Evolutionary conservation across 2,797 vertebrate genomes (phyloP).

Genomic region (Margarornis squamiger): DNA sequence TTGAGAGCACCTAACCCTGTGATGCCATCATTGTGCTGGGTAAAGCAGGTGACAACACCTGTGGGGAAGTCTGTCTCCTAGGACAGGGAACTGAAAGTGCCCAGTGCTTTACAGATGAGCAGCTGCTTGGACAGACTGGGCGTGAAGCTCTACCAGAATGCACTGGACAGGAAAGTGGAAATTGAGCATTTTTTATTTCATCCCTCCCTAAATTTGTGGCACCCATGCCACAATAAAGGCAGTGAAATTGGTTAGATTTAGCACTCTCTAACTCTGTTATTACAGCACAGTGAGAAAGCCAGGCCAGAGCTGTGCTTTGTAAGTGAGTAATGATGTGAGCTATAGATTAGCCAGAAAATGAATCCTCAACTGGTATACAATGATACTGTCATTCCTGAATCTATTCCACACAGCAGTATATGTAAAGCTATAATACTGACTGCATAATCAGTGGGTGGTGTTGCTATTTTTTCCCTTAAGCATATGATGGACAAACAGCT

Average conservation of each 20-base stretch:
- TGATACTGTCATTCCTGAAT: background rate
- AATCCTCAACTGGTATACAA: background rate
- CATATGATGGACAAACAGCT: conserved; percentile 34
- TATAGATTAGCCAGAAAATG: conserved; percentile 22
- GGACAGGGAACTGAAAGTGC: background rate
- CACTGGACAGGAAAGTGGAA: background rate
- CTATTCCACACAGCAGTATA: background rate
- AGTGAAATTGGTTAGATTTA: background rate
- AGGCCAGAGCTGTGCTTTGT: conserved; percentile 9
- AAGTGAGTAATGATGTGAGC: background rate
- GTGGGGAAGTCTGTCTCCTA: background rate
- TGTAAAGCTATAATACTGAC: conserved; percentile 10
- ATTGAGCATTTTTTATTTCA: background rate
- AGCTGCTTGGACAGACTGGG: background rate
- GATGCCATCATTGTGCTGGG: fast-evolving
- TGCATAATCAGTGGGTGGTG: conserved; percentile 33
- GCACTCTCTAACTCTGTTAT: background rate
- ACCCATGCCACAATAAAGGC: background rate
- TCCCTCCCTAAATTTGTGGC: background rate
- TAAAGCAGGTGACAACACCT: background rate
- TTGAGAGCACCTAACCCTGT: background rate
- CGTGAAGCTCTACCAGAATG: fast-evolving
- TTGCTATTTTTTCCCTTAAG: conserved; percentile 40
- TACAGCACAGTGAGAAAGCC: background rate
- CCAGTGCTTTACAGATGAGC: background rate